Percentiles rank a stretch among this genome's conserved stretches.
Conservation (phyloP, 2,113 vertebrate genomes). For the Neoarius graeffei region DNA sequence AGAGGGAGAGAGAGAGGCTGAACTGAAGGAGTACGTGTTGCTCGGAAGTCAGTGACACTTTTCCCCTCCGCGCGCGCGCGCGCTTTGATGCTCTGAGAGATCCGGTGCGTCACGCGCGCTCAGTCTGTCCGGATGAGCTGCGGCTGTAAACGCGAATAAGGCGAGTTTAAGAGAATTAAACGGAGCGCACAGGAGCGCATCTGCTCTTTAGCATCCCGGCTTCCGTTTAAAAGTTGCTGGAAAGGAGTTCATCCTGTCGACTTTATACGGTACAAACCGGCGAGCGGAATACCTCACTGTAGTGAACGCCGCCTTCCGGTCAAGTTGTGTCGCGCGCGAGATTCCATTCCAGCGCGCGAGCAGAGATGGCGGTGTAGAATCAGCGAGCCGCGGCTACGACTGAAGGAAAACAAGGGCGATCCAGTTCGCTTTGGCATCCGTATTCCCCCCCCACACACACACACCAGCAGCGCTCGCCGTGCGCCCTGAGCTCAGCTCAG, state of each 20-base stretch:
- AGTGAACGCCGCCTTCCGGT: background rate
- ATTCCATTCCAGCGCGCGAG: background rate
- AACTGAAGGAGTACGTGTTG: constrained; percentile 70
- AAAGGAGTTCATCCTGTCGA: background rate
- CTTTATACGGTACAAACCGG: background rate
- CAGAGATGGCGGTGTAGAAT: constrained; percentile 1
- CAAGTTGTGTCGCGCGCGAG: constrained; percentile 14
- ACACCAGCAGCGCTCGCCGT: background rate
- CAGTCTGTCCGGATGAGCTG: background rate
- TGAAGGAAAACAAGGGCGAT: constrained; percentile 13
- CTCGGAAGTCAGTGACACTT: constrained; percentile 56
- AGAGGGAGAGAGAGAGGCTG: constrained; percentile 42
- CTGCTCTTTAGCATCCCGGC: background rate
- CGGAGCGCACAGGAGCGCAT: too few species aligned
- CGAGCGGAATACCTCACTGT: background rate
- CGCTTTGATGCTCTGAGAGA: background rate
- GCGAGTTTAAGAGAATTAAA: background rate
- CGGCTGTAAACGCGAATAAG: background rate
- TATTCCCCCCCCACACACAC: background rate
- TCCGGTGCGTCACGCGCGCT: constrained; percentile 20
- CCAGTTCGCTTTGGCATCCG: background rate
- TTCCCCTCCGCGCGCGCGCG: constrained; percentile 14
- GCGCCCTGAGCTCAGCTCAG: constrained; percentile 21
- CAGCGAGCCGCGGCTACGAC: background rate
- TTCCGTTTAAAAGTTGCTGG: constrained; percentile 9